Percentiles rank a stretch among this genome's conserved stretches.
phyloP scores from a whole-genome alignment of 1,140 invertebrate species.

The Micrasema longulum region DNA sequence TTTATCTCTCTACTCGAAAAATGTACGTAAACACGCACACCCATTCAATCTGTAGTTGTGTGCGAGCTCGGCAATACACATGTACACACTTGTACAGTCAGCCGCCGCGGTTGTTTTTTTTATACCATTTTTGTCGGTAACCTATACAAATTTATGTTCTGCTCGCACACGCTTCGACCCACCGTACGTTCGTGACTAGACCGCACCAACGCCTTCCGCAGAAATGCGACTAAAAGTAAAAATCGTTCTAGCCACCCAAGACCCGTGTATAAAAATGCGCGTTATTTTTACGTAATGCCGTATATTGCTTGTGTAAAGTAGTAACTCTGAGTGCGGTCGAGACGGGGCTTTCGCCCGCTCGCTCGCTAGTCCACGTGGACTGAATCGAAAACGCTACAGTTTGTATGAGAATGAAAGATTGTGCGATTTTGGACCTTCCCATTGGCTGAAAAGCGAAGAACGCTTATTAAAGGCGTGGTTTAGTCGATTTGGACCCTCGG shows the following conservation, averaged over 20 bases:
- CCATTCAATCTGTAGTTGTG: neutral
- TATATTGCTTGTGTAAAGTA: neutral
- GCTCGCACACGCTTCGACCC: conserved; percentile 65
- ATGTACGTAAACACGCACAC: conserved; percentile 47
- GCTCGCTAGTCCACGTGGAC: conserved; percentile 63
- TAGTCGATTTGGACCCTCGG: conserved; percentile 58
- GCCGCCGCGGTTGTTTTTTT: conserved; percentile 61
- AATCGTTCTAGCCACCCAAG: neutral
- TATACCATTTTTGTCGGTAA: conserved; percentile 63
- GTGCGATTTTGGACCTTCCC: conserved; percentile 51
- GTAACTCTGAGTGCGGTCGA: conserved; percentile 55
- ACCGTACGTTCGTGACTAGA: conserved; percentile 60
- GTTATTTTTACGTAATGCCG: too few species aligned
- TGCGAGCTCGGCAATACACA: conserved; percentile 23
- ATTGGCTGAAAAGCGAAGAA: conserved; percentile 57
- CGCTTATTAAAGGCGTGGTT: conserved; percentile 70
- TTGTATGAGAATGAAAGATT: conserved; percentile 59
- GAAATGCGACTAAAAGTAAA: neutral
- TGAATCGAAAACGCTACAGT: conserved; percentile 55
- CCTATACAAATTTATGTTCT: conserved; percentile 54
- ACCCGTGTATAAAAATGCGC: too few species aligned
- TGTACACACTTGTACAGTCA: conserved; percentile 49
- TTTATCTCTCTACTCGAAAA: conserved; percentile 54
- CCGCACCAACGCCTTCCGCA: neutral
- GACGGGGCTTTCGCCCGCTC: conserved; percentile 30